Percentiles rank a stretch among this genome's conserved stretches.
These are phyloP conservation scores for Protophormia terraenovae DNA, from an alignment of 2,888 invertebrate genomes.

Conservation along the genomic window DNA sequence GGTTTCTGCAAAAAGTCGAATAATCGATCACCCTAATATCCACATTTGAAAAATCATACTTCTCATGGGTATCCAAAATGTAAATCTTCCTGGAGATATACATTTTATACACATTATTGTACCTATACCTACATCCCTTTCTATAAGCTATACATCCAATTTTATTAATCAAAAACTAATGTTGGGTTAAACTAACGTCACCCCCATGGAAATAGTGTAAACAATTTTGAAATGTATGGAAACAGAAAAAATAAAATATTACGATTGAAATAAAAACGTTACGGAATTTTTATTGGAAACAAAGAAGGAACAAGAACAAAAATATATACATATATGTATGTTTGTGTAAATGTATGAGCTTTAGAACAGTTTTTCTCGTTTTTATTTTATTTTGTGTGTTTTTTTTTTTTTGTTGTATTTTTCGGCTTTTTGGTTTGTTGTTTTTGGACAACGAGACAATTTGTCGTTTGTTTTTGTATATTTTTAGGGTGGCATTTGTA, in stretches of 20 bases:
- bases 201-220: neutral
- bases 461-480: slow-evolving; percentile 36
- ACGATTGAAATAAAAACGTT: slow-evolving; percentile 24
- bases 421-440: slow-evolving; percentile 34
- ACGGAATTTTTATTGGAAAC: slow-evolving; percentile 42
- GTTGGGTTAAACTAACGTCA: neutral
- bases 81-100: too few relatives aligned
- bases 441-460: slow-evolving; percentile 58
- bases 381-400: neutral
- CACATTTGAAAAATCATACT: too few relatives aligned
- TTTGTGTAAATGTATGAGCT: neutral
- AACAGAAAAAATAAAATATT: slow-evolving; percentile 31
- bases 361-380: slow-evolving; percentile 15
- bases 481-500: slow-evolving; percentile 51
- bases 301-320: neutral
- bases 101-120: too few relatives aligned
- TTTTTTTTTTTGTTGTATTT: neutral
- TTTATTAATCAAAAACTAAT: neutral
- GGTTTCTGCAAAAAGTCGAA: too few relatives aligned
- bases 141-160: too few relatives aligned
- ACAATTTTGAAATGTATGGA: neutral
- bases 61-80: too few relatives aligned
- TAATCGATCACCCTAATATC: too few relatives aligned
- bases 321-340: too few relatives aligned
- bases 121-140: too few relatives aligned